phyloP scores from a whole-genome alignment of 2,797 vertebrate genomes.

The Salmo trutta region DNA sequence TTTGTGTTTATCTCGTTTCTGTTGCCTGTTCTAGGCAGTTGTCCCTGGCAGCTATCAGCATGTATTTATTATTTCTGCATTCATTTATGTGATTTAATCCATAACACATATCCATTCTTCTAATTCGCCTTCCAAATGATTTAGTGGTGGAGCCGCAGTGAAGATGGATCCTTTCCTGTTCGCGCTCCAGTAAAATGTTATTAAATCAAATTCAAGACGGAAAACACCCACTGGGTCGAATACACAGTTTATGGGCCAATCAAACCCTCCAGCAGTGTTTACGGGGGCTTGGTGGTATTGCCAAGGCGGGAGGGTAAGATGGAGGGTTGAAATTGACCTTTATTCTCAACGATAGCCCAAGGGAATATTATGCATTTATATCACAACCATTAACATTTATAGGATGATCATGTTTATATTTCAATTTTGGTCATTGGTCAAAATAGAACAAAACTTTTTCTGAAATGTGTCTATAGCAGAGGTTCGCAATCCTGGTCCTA shows the following conservation, averaged over 20 bases:
- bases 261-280: neutral
- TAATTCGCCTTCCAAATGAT: conserved; percentile 22
- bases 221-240: neutral
- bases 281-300: neutral
- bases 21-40: neutral
- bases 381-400: no score
- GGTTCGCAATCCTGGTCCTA: no score
- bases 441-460: no score
- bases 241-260: conserved; percentile 6
- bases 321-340: neutral
- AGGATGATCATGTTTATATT: no score
- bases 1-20: neutral
- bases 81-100: conserved; percentile 39
- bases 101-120: conserved; percentile 20
- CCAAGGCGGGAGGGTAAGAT: neutral
- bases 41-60: conserved; percentile 24
- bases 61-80: conserved; percentile 23
- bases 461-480: no score
- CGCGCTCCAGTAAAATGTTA: conserved; percentile 2
- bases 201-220: conserved; percentile 2
- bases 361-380: neutral
- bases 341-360: neutral
- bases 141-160: conserved; percentile 25
- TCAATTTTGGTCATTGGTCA: no score
- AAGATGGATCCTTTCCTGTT: conserved; percentile 21